phyloP scores from a whole-genome alignment of 1,140 invertebrate genomes.

The Rhopalosiphum maidis region DNA sequence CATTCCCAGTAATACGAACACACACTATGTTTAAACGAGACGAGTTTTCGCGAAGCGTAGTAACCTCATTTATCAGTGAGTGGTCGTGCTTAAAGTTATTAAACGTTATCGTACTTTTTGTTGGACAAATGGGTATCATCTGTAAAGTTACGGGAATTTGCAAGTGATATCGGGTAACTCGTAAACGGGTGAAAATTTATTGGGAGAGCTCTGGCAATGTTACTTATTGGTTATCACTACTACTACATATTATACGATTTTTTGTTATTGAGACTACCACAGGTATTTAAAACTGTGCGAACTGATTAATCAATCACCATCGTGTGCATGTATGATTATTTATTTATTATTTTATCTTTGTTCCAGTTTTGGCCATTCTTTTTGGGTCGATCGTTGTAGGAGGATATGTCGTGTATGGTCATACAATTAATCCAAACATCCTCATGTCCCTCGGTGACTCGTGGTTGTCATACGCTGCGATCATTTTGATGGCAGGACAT shows the following conservation, averaged over 20 bases:
- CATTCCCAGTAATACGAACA: conserved; percentile 74
- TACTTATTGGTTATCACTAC: too few species aligned
- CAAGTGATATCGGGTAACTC: too few species aligned
- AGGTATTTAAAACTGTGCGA: too few species aligned
- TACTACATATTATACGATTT: too few species aligned
- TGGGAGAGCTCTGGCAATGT: too few species aligned
- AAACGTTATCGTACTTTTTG: not conserved
- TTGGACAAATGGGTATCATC: too few species aligned
- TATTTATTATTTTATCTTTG: not conserved
- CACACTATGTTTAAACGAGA: conserved; percentile 70
- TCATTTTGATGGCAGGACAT: conserved; percentile 70
- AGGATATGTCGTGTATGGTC: conserved; percentile 71
- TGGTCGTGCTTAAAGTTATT: not conserved
- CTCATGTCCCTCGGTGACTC: conserved; percentile 65
- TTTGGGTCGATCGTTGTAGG: conserved; percentile 68
- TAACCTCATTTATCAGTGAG: conserved; percentile 67
- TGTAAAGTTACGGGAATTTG: too few species aligned
- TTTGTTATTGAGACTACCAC: too few species aligned
- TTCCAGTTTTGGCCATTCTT: conserved; percentile 67
- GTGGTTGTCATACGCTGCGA: conserved; percentile 65
- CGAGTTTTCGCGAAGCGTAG: conserved; percentile 67
- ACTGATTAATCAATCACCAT: too few species aligned
- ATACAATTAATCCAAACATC: conserved; percentile 67
- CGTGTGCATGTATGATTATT: not conserved
- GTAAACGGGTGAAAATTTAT: too few species aligned